Percentiles rank a stretch among this genome's conserved stretches.
These are phyloP conservation scores for Pandemis heparana DNA, from an alignment of 2,888 invertebrate species.

Conservation along the genomic window DNA sequence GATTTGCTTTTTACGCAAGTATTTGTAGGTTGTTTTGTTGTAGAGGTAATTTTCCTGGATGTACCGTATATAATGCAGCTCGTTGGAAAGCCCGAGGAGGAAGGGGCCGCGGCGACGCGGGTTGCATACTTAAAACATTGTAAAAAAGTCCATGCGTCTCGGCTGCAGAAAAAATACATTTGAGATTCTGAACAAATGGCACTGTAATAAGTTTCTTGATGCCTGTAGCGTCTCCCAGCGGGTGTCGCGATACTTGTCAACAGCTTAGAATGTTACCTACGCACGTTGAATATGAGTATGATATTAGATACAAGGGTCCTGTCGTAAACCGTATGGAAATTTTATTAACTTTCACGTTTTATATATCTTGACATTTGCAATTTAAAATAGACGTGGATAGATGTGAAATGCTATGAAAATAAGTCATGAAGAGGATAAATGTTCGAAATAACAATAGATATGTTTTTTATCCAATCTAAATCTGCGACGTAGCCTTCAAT, in stretches of 20 bases:
- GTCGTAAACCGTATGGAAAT: slow-evolving; percentile 29
- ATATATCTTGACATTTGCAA: slow-evolving; percentile 26
- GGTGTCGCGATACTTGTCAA: slow-evolving; percentile 37
- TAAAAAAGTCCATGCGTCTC: slow-evolving; percentile 66
- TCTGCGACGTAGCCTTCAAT: no score
- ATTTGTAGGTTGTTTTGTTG: slow-evolving; percentile 36
- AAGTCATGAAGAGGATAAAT: not conserved
- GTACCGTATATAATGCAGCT: slow-evolving; percentile 70
- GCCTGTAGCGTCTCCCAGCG: slow-evolving; percentile 13
- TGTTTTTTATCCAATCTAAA: no score
- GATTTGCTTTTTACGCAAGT: slow-evolving; percentile 15
- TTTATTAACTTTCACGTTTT: slow-evolving; percentile 32
- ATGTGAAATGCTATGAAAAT: not conserved
- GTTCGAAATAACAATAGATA: not conserved
- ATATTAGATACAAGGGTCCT: slow-evolving; percentile 28
- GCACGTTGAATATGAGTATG: slow-evolving; percentile 24
- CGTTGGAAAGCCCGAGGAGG: slow-evolving; percentile 44
- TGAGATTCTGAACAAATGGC: slow-evolving; percentile 46
- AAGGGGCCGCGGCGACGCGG: slow-evolving; percentile 60
- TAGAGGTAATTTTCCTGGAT: slow-evolving; percentile 39
- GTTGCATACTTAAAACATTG: slow-evolving; percentile 69
- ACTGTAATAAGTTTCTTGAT: slow-evolving; percentile 46
- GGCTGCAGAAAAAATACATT: slow-evolving; percentile 52
- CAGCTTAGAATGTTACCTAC: slow-evolving; percentile 35
- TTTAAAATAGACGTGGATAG: not conserved